Percentiles rank a stretch among this genome's conserved stretches.
phyloP scores from a whole-genome alignment of 2,113 vertebrate genomes.

The Formicarius rufipectus region DNA sequence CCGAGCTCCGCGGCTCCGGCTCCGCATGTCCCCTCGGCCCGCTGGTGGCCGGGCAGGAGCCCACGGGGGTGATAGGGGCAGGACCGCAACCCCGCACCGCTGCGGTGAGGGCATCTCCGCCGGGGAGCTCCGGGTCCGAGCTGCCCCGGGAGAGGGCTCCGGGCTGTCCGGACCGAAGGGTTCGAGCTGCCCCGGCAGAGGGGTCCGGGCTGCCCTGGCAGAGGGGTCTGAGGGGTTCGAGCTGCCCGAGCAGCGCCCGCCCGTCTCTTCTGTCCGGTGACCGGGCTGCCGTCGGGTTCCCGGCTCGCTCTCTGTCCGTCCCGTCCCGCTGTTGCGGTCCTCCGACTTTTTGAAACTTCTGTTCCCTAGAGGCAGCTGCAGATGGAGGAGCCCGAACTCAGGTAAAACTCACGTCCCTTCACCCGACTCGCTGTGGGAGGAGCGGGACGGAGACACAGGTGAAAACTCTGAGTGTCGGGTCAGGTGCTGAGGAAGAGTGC shows the following conservation, averaged over 20 bases:
- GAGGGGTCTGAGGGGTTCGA: not conserved
- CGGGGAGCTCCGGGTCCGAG: not conserved
- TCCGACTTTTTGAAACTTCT: not conserved
- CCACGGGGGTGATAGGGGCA: not conserved
- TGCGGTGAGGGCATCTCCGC: not conserved
- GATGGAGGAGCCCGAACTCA: not conserved
- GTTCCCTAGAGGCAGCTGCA: not conserved
- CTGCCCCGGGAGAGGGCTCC: not conserved
- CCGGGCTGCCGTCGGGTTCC: not conserved
- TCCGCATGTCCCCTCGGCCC: not conserved
- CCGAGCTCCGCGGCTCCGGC: not conserved
- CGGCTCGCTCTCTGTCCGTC: not conserved
- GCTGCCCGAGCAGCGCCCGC: not conserved
- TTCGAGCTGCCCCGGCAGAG: no score
- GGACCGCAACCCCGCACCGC: not conserved
- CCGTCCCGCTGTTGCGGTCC: not conserved
- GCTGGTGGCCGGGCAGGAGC: not conserved
- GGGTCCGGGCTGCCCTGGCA: no score
- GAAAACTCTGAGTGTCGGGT: not conserved
- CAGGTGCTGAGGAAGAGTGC: not conserved
- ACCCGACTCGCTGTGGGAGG: not conserved
- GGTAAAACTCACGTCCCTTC: not conserved
- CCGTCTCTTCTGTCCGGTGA: not conserved
- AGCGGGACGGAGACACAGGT: not conserved
- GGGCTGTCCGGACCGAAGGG: not conserved